These are phyloP conservation scores for Cryptotermes secundus DNA, from an alignment of 1,140 invertebrate genomes.

Conservation along the genomic window DNA sequence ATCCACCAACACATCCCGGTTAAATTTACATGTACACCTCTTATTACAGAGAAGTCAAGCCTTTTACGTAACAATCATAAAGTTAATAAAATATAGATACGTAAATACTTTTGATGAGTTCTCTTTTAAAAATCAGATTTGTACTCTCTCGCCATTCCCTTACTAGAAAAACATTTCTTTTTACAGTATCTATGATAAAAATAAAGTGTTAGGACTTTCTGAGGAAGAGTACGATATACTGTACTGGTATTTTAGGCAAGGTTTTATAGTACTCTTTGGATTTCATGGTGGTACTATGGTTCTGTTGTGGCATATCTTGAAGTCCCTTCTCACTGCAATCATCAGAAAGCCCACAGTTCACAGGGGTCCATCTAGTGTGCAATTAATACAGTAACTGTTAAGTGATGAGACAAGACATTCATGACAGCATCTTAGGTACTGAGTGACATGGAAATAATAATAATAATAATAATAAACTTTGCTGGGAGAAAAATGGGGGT, in stretches of 20 bases:
- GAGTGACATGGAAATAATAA: not conserved
- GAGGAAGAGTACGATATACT: conserved; percentile 29
- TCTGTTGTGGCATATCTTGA: not conserved
- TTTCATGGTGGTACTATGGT: not conserved
- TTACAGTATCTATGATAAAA: conserved; percentile 25
- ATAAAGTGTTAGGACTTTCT: conserved; percentile 27
- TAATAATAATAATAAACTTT: not conserved
- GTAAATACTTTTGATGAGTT: conserved; percentile 10
- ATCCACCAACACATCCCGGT: not conserved
- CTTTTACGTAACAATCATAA: not conserved
- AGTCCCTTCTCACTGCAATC: not conserved
- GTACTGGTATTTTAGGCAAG: conserved; percentile 23
- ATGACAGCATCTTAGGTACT: not conserved
- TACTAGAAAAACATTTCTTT: conserved; percentile 25
- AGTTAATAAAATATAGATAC: conserved; percentile 33
- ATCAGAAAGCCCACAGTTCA: not conserved
- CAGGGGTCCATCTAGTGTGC: not conserved
- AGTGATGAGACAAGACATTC: not conserved
- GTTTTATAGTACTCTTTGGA: conserved; percentile 17
- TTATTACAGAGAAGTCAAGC: conserved; percentile 14
- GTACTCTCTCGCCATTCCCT: conserved; percentile 20
- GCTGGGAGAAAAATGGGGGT: not conserved
- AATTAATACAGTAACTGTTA: not conserved
- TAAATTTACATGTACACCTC: conserved; percentile 19
- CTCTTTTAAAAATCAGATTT: conserved; percentile 32